A percentile compares a stretch with the other conserved stretches of the same genome.
These are phyloP conservation scores for Latrodectus geometricus DNA, from an alignment of 1,140 invertebrate species.

Conservation along the genomic window DNA sequence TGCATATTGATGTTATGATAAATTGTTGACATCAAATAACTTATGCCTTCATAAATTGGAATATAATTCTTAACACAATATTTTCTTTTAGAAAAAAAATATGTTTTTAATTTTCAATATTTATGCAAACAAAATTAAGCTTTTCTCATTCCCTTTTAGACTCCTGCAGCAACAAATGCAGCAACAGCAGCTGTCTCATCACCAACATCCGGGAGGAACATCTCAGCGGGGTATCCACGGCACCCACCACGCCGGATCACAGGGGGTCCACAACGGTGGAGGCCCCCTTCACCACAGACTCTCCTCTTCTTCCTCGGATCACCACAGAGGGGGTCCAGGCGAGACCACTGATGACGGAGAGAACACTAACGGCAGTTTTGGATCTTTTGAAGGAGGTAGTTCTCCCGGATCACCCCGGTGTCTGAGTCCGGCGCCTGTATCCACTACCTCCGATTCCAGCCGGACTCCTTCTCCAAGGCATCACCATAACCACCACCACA, in stretches of 20 bases:
- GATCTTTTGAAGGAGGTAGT: constrained; percentile 18
- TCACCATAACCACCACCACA: constrained; percentile 8
- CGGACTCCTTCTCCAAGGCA: constrained; percentile 46
- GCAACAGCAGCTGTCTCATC: constrained; percentile 51
- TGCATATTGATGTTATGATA: no score
- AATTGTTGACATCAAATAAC: no score
- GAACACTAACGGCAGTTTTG: constrained; percentile 49
- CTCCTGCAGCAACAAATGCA: constrained; percentile 54
- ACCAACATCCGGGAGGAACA: background rate
- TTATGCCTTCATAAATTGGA: no score
- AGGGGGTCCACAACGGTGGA: constrained; percentile 28
- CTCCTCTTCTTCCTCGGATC: constrained; percentile 47
- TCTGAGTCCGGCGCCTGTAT: constrained; percentile 62
- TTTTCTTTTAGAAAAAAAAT: no score
- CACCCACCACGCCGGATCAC: background rate
- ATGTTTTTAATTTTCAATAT: background rate
- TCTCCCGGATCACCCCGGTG: constrained; percentile 34
- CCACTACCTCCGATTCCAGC: constrained; percentile 63
- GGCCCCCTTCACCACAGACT: constrained; percentile 41
- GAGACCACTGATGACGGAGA: constrained; percentile 51
- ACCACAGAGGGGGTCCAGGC: constrained; percentile 30
- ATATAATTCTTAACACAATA: no score
- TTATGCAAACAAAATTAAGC: background rate
- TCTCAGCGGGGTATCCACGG: constrained; percentile 4
- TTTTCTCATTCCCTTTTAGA: constrained; percentile 6